Base-by-base conservation (phyloP, 1,140 invertebrate species). In the Helicoverpa zea region DNA sequence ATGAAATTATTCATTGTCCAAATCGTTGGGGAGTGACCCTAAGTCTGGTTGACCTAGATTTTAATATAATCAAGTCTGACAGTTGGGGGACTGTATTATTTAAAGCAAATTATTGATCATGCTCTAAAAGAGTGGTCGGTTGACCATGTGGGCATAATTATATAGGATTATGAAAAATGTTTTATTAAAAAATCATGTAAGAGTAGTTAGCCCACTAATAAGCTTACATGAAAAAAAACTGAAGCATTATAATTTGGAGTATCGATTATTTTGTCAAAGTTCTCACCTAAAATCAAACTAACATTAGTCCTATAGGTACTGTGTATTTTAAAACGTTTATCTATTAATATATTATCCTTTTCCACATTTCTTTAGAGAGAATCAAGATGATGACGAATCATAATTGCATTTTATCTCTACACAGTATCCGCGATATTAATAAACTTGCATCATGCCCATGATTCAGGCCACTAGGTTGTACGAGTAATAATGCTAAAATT, bases 1-100 rank as follows among this genome's bases (percentile, higher is more conserved):
- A 29, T 30, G n/a, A 54, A 47, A n/a, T 72, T 72, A 72, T 72
- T 72, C 68, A 72, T 72, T 52, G 68, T 30, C 18, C 9, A 12
- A 49, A 18, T 16, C 1, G 23, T 29, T 13, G 23, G 47, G 47
- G 49, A 29, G 68, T 9, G 16, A 29, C 47, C 47, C 68, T 29
- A 13, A 10, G 4, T 30, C 11, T 47, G n/a, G 10, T 59, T 59
- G 72, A 75, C 72, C 72, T 75, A 58, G 52, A 75, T 47, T 75
- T 59, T 75, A 47, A 56, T 61, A 59, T n/a, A 30, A 72, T 52
- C 5, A 30, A n/a, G 64, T 16, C 23, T 29, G 58, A 23, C 58
- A 61, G 58, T 30, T 13, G 23, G 58, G 58, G 58, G 35, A 4
- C 13, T 4, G 11, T 61, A 11, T 30, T 10, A 14, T 61, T 61